Evolutionary conservation across 1,140 invertebrate species (phyloP).

Genomic region (Papilio glaucus): DNA sequence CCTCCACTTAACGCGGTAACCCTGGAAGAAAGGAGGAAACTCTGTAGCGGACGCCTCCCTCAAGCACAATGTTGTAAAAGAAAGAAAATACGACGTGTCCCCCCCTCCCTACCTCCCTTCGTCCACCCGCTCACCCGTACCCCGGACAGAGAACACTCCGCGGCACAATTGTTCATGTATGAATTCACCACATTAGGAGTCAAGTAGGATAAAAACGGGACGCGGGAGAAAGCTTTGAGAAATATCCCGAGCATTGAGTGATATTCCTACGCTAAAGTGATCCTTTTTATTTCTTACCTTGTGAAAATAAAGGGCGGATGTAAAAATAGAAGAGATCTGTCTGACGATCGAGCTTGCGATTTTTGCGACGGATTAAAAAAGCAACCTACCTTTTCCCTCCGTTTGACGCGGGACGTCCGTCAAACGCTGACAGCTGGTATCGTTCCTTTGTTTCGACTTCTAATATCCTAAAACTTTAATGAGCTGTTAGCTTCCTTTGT

Average conservation of each 20-base stretch:
- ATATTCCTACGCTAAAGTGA: slow-evolving; percentile 65
- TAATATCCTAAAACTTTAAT: slow-evolving; percentile 12
- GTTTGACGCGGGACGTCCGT: slow-evolving; percentile 20
- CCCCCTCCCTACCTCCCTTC: slow-evolving; percentile 41
- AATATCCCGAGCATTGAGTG: slow-evolving; percentile 78
- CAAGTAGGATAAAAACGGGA: slow-evolving; percentile 84
- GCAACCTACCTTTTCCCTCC: slow-evolving; percentile 12
- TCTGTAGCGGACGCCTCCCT: slow-evolving; percentile 45
- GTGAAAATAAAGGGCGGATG: slow-evolving; percentile 55
- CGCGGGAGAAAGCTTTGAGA: slow-evolving; percentile 79
- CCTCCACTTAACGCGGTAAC: slow-evolving; percentile 39
- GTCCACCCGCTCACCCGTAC: slow-evolving; percentile 43
- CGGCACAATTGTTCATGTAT: slow-evolving; percentile 83
- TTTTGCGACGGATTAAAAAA: slow-evolving; percentile 30
- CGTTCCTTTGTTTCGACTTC: slow-evolving; percentile 10
- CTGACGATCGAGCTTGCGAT: slow-evolving; percentile 40
- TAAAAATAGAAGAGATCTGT: slow-evolving; percentile 52
- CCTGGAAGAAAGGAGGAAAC: slow-evolving; percentile 37
- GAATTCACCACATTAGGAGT: slow-evolving; percentile 84
- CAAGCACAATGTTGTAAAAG: slow-evolving; percentile 62
- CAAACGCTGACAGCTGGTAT: slow-evolving; percentile 28
- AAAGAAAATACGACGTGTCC: slow-evolving; percentile 53
- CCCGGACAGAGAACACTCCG: slow-evolving; percentile 61
- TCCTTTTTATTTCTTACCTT: slow-evolving; percentile 63
- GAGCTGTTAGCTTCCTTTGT: background rate